Conservation (phyloP, 2,113 vertebrate genomes). For the Aleadryas rufinucha region DNA sequence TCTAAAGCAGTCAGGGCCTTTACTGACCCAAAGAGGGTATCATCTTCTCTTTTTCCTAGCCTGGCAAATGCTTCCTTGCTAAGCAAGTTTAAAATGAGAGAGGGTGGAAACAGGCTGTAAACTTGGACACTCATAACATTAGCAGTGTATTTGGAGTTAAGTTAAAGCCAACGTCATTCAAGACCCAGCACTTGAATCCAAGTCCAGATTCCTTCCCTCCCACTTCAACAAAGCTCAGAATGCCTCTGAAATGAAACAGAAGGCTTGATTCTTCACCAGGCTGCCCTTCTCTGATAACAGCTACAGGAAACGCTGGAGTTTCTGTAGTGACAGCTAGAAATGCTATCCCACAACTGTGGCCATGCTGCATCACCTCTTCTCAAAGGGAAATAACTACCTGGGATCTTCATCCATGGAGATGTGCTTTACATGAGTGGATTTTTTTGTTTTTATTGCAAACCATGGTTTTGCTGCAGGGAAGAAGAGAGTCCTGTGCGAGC, state of each 20-base stretch:
- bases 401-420: background rate
- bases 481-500: background rate
- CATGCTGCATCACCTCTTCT: background rate
- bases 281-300: background rate
- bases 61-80: background rate
- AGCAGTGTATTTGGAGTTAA: background rate
- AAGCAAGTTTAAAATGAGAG: background rate
- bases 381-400: background rate
- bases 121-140: background rate
- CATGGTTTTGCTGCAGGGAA: background rate
- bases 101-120: background rate
- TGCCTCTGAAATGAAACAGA: background rate
- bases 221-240: background rate
- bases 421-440: background rate
- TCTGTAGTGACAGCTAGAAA: background rate
- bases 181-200: background rate
- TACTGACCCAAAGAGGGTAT: background rate
- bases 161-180: background rate
- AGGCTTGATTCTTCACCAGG: background rate
- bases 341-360: background rate
- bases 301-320: background rate
- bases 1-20: background rate
- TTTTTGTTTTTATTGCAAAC: background rate
- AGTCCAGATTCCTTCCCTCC: background rate
- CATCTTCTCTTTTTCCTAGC: background rate